Evolutionary conservation across 2,113 vertebrate genomes (phyloP).

Genomic region (Microtus richardsoni): DNA sequence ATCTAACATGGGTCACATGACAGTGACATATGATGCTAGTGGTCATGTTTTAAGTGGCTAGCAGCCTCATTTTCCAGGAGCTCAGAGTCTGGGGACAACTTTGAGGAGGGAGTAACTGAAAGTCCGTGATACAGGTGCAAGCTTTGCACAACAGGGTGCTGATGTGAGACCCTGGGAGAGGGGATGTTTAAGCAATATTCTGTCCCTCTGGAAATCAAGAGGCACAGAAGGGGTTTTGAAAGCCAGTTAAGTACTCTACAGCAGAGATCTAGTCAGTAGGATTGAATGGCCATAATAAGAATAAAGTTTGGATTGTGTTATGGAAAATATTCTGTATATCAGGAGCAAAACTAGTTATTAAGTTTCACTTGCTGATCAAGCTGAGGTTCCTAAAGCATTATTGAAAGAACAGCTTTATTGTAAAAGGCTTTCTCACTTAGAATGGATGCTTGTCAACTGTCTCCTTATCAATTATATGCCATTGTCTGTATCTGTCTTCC

Average conservation of each 20-base stretch:
- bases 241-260: neutral
- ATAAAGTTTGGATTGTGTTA: neutral
- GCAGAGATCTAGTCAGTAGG: neutral
- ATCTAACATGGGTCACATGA: neutral
- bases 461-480: neutral
- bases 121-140: neutral
- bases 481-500: neutral
- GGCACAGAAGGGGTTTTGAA: neutral
- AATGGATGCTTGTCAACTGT: neutral
- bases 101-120: neutral
- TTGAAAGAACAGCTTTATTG: neutral
- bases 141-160: neutral
- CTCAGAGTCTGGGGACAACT: neutral
- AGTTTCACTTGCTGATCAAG: constrained; percentile 11
- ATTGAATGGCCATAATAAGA: neutral
- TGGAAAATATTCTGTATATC: neutral
- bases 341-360: neutral
- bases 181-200: neutral
- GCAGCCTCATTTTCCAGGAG: neutral
- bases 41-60: neutral
- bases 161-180: neutral
- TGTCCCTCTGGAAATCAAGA: neutral
- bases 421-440: constrained; percentile 7
- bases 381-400: constrained; percentile 8
- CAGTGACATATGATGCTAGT: neutral